These are phyloP conservation scores for Rhadina sibilatrix DNA, from an alignment of 2,113 vertebrate species.

Conservation along the genomic window DNA sequence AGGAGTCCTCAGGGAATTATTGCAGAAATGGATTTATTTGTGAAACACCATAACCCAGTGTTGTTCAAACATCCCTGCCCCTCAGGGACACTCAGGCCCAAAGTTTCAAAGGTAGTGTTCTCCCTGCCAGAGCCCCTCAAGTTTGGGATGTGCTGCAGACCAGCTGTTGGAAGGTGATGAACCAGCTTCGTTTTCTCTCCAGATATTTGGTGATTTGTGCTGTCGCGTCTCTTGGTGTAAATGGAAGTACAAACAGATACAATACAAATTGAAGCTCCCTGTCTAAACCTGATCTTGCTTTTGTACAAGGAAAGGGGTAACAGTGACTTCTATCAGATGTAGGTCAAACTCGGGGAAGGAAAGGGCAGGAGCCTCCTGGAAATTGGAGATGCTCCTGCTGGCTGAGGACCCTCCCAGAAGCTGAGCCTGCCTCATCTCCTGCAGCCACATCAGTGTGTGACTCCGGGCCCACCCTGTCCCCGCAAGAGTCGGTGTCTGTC, in stretches of 20 bases:
- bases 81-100: not conserved
- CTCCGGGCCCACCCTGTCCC: fast-evolving
- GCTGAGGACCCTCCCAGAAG: too few relatives aligned
- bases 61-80: not conserved
- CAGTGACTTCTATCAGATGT: not conserved
- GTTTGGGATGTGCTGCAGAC: not conserved
- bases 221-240: not conserved
- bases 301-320: not conserved
- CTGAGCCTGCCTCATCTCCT: not conserved
- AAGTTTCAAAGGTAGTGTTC: not conserved
- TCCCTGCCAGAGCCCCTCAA: not conserved
- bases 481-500: not conserved
- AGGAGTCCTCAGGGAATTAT: not conserved
- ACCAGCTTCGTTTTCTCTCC: not conserved
- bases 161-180: not conserved
- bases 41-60: not conserved
- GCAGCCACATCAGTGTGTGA: fast-evolving
- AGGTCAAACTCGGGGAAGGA: not conserved
- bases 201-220: not conserved
- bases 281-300: not conserved
- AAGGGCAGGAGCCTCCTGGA: not conserved
- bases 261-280: not conserved
- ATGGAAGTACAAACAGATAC: not conserved
- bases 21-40: not conserved
- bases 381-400: fast-evolving